Conservation (phyloP, 2,113 vertebrate genomes). For the Pampusana beccarii region DNA sequence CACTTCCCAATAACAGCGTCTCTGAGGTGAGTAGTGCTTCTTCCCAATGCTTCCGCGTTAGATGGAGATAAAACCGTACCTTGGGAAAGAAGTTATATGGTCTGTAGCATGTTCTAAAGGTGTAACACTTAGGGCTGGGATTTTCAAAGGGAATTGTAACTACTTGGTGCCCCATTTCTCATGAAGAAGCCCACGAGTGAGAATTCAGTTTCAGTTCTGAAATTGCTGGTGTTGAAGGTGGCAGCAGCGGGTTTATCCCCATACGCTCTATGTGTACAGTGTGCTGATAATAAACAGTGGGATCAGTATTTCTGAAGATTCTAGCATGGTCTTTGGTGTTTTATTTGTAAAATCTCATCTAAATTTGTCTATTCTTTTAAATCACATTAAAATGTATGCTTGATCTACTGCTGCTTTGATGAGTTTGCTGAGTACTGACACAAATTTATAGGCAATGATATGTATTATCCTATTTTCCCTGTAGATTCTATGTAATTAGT, state of each 20-base stretch:
- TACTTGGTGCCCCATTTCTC: not conserved
- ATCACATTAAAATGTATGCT: not conserved
- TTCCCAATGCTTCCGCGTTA: not conserved
- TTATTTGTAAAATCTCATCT: not conserved
- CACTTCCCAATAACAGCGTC: conserved; percentile 81
- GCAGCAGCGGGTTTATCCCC: not conserved
- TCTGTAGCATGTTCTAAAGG: not conserved
- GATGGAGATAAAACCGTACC: not conserved
- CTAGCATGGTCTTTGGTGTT: not conserved
- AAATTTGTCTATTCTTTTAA: not conserved
- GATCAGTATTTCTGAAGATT: not conserved
- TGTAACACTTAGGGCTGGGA: not conserved
- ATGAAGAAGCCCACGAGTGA: not conserved
- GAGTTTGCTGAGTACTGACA: not conserved
- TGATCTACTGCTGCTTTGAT: not conserved
- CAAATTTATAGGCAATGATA: not conserved
- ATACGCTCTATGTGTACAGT: not conserved
- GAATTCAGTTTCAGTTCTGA: not conserved
- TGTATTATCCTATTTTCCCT: not conserved
- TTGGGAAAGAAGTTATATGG: not conserved
- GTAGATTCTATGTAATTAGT: not conserved
- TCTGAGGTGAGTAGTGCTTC: conserved; percentile 84
- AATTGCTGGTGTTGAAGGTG: not conserved
- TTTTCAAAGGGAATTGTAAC: not conserved
- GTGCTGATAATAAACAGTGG: not conserved